These are phyloP conservation scores for Salarias fasciatus DNA, from an alignment of 2,797 vertebrate species.

Conservation along the genomic window DNA sequence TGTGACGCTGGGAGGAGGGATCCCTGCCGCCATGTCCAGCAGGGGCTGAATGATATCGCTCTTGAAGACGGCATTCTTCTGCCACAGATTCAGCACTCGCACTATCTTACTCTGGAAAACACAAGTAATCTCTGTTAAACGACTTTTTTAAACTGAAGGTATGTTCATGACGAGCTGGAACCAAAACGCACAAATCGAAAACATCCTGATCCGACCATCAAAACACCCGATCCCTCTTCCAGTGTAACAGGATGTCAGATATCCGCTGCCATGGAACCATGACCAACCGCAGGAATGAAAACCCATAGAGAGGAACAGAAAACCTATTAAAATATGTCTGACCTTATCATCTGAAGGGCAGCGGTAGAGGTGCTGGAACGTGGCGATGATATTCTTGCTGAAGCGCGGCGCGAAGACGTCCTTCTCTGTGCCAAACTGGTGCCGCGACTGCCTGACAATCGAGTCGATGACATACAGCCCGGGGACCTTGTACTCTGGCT, in stretches of 20 bases:
- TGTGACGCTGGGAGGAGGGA: conserved; percentile 92
- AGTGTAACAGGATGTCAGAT: not conserved
- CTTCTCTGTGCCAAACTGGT: conserved; percentile 98
- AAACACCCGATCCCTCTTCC: not conserved
- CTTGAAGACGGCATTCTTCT: conserved; percentile 99
- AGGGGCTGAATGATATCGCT: conserved; percentile 99
- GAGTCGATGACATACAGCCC: conserved; percentile 98
- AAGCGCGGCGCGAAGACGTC: conserved; percentile 98
- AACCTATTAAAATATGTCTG: conserved; percentile 21
- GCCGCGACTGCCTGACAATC: conserved; percentile 97
- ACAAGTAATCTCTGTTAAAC: not conserved
- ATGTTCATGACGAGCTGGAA: not conserved
- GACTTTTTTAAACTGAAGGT: no score
- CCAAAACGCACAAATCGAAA: not conserved
- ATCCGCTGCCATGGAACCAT: not conserved
- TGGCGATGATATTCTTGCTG: conserved; percentile 98
- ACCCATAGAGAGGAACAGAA: conserved; percentile 8
- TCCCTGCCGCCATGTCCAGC: conserved; percentile 97
- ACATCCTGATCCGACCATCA: not conserved
- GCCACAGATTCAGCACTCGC: conserved; percentile 98
- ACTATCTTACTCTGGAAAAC: conserved; percentile 95
- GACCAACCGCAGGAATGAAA: conserved; percentile 4
- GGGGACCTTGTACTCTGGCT: conserved; percentile 98
- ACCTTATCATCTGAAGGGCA: conserved; percentile 99
- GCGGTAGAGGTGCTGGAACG: conserved; percentile 98